Evolutionary conservation across 2,113 vertebrate species (phyloP).

Genomic region (Protobothrops mucrosquamatus): DNA sequence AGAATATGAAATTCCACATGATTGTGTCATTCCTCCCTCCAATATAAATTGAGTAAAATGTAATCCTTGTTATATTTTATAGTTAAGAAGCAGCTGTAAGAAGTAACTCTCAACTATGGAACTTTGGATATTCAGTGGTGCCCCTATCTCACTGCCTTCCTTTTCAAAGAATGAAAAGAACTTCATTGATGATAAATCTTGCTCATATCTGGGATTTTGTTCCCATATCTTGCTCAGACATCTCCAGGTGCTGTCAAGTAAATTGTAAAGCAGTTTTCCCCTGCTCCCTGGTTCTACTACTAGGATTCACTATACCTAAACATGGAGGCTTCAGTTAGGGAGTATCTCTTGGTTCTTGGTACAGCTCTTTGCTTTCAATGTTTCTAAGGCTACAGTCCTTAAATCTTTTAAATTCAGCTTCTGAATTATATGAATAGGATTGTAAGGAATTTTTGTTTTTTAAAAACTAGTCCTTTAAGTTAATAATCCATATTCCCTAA

Average conservation of each 20-base stretch:
- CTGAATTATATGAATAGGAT: neutral
- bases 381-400: neutral
- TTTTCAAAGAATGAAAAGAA: neutral
- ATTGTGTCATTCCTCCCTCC: neutral
- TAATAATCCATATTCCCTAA: neutral
- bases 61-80: neutral
- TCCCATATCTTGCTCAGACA: neutral
- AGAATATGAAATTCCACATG: neutral
- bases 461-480: neutral
- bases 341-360: neutral
- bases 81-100: neutral
- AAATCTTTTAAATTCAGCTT: neutral
- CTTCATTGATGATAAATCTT: neutral
- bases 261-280: neutral
- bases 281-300: neutral
- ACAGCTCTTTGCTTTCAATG: neutral
- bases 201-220: neutral
- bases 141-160: neutral
- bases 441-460: neutral
- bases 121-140: neutral
- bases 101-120: neutral
- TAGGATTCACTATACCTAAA: neutral
- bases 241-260: neutral
- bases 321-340: neutral
- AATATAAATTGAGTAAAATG: neutral